Base-by-base conservation (phyloP, 1,140 invertebrate genomes). In the Tetramorium simillimum region DNA sequence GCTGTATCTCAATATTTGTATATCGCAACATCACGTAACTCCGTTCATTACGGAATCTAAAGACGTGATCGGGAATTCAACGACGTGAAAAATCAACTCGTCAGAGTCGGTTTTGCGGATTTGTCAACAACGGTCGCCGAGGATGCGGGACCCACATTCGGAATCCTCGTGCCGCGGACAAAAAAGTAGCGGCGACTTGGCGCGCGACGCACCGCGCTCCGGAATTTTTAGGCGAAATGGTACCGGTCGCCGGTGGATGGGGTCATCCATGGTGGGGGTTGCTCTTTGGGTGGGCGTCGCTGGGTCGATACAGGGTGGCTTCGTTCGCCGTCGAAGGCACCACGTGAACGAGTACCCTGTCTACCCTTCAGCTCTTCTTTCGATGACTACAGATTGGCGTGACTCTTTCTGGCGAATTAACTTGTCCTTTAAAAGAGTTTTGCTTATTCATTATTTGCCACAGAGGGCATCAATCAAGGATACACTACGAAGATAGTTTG, bases 231-330 rank as follows among this genome's bases (percentile, higher is more conserved):
- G 86, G 28, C 28, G 46, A 67, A 78, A 70, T 88, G 89, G 88
- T 76, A 75, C 76, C 51, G 63, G 86, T 63, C 46, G 85, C 40
- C 40, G 69, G 70, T 72, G 86, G 88, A 86, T 60, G 82, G 70
- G 88, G 86, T 88, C 81, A 80, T 67, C 58, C 49, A 92, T 92
- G 89, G 91, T 91, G 90, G 92, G 91, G 88, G 86, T 76, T 80
- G 80, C 86, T 91, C 88, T 92, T 92, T 88, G 91, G 90, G 89
- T 88, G 90, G 91, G 91, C 91, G 90, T 90, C 86, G 88, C 86
- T 92, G 92, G 92, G 92, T 93, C 93, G 93, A 93, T 93, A 93
- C 89, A 90, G 91, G 92, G 92, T 93, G 92, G 90, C 86, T 93
- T 69, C 62, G 77, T 81, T 93, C 88, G 88, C 84, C 90, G 86